Base-by-base conservation (phyloP, 1,140 invertebrate genomes). In the Linepithema humile region DNA sequence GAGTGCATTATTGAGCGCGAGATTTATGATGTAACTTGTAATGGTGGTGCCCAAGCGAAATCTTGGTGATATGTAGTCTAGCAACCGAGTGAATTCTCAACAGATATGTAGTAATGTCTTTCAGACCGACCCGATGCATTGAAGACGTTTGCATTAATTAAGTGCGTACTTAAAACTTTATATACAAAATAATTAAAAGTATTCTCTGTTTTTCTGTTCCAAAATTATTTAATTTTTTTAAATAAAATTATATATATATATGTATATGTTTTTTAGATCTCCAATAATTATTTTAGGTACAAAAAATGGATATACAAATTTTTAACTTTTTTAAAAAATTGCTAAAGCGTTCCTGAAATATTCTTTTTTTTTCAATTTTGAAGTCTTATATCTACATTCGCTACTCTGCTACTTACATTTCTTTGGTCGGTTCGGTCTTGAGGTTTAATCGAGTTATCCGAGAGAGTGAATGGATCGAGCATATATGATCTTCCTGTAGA, bases 21-120 rank as follows among this genome's bases (percentile, higher is more conserved):
- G 26, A 62, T 57, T 73, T 40, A 32, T 73, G 50, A 72, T 53
- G 20, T 26, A 70, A 70, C 12, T 70, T 77, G 10, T 75, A 64
- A 75, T 2, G 59, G 9, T 50, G 57, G 59, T 77, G 40, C 50
- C 43, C 40, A 74, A 62, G 6, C 23, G 29, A 7, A 55, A 48
- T 29, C 15, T 45, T 6, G 53, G 32, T 10, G n/a, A 43, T 3
- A n/a, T 59, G 17, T 29, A 40, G 20, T 57, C 20, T 17, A 10
- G 23, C 23, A 35, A 26, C 20, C 53, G 60, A 59, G 17, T 74
- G 50, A 64, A 77, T 35, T 35, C 32, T 77, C 59, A 75, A 9
- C n/a, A 75, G 40, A 20, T 75, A 53, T 53, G n/a, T n/a, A 29
- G 45, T 40, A 17, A 35, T 29, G 1, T 43, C 4, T 74, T 74